A percentile compares a stretch with the other conserved stretches of the same genome.
phyloP scores from a whole-genome alignment of 2,113 vertebrate species.

The Rissa tridactyla region DNA sequence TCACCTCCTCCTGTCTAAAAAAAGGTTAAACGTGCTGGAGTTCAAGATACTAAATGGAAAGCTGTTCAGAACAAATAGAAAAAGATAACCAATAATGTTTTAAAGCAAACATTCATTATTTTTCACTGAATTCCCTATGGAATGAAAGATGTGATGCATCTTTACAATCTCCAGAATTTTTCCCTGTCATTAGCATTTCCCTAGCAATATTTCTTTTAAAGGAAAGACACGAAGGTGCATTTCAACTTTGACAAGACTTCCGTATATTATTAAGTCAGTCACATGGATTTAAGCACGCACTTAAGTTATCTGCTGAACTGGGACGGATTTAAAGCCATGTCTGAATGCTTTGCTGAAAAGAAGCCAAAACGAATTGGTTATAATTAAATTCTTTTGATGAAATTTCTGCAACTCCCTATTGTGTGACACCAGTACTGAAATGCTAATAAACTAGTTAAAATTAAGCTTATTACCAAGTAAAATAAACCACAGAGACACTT shows the following conservation, averaged over 20 bases:
- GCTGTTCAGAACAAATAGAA: background rate
- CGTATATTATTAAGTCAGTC: background rate
- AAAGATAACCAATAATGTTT: background rate
- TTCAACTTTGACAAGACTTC: background rate
- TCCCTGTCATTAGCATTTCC: background rate
- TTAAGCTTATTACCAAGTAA: conserved; percentile 50
- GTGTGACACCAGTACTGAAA: conserved; percentile 31
- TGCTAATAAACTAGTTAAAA: conserved; percentile 53
- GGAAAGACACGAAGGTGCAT: background rate
- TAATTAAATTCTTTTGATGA: conserved; percentile 56
- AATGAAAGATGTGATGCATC: background rate
- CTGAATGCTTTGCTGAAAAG: conserved; percentile 16
- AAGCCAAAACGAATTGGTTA: conserved; percentile 16
- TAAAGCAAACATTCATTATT: background rate
- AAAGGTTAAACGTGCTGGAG: background rate
- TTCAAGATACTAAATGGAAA: background rate
- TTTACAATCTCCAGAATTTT: background rate
- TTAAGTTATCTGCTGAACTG: conserved; percentile 4
- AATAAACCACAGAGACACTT: conserved; percentile 26
- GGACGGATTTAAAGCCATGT: background rate
- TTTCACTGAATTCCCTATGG: background rate
- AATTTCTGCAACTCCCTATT: conserved; percentile 38
- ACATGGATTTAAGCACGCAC: background rate
- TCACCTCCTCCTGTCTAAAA: background rate
- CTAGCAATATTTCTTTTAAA: background rate